These are phyloP conservation scores for Etia nguti DNA, from an alignment of 2,113 vertebrate genomes.

Conservation along the genomic window DNA sequence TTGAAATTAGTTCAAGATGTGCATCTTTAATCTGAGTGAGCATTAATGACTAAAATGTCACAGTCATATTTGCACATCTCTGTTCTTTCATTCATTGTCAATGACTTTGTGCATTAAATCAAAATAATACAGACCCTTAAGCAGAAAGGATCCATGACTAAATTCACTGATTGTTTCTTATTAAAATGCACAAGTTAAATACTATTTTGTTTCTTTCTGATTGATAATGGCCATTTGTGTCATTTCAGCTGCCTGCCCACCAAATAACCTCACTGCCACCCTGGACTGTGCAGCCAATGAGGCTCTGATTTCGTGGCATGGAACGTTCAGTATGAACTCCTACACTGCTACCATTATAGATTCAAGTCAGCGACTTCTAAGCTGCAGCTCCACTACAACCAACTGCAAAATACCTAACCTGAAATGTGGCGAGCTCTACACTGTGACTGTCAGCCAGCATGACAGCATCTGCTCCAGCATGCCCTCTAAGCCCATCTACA, in stretches of 20 bases:
- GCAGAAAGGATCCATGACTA: not conserved
- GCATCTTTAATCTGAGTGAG: not conserved
- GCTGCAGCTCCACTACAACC: slow-evolving; percentile 59
- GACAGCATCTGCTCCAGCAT: slow-evolving; percentile 58
- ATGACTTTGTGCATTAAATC: not conserved
- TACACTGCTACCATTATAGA: slow-evolving; percentile 64
- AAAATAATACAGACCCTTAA: not conserved
- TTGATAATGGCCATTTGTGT: not conserved
- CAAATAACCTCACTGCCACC: slow-evolving; percentile 27
- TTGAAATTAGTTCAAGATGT: not conserved
- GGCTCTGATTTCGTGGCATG: slow-evolving; percentile 65
- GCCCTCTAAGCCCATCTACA: slow-evolving; percentile 44
- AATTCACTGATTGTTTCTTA: not conserved
- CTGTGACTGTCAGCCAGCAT: slow-evolving; percentile 46
- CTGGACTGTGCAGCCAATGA: slow-evolving; percentile 65
- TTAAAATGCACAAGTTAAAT: not conserved
- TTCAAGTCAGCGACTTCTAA: slow-evolving; percentile 38
- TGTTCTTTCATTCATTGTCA: not conserved
- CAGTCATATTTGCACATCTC: not conserved
- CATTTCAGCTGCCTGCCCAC: slow-evolving; percentile 67
- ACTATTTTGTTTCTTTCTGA: not conserved
- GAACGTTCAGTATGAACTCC: slow-evolving; percentile 12
- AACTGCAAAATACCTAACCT: slow-evolving; percentile 60
- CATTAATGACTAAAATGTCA: not conserved
- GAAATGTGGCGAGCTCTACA: slow-evolving; percentile 61